These are phyloP conservation scores for Phalacrocorax brasilianus DNA, from an alignment of 2,113 vertebrate species.

Conservation along the genomic window DNA sequence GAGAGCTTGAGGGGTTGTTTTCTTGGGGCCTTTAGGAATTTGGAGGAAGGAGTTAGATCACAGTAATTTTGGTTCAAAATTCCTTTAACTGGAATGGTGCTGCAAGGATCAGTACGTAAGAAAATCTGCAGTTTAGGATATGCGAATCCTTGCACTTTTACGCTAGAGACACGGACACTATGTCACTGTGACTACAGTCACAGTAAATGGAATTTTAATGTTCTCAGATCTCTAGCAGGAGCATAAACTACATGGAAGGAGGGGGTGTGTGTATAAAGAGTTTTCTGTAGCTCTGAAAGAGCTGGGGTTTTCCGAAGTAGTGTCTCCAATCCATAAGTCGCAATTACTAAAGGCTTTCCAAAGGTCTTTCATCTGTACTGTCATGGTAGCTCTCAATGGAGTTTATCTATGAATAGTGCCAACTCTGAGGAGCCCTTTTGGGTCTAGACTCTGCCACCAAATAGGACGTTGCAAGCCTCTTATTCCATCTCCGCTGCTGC, in stretches of 20 bases:
- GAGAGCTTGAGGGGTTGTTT: background rate
- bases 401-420: background rate
- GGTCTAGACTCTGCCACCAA: background rate
- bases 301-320: background rate
- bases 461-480: background rate
- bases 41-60: background rate
- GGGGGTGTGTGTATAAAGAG: accelerated
- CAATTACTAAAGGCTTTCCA: background rate
- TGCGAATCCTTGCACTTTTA: background rate
- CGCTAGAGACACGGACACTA: background rate
- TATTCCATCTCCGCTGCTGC: background rate
- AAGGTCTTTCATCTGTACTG: background rate
- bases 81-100: background rate
- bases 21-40: background rate
- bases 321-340: background rate
- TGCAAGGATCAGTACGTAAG: background rate
- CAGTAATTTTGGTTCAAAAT: background rate
- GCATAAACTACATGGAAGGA: background rate
- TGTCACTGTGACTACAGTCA: background rate
- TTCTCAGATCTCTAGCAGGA: background rate
- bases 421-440: background rate
- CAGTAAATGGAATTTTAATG: background rate
- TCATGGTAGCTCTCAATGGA: background rate
- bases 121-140: background rate
- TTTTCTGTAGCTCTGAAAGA: background rate